phyloP scores from a whole-genome alignment of 2,797 vertebrate genomes.

The Myotis planiceps region DNA sequence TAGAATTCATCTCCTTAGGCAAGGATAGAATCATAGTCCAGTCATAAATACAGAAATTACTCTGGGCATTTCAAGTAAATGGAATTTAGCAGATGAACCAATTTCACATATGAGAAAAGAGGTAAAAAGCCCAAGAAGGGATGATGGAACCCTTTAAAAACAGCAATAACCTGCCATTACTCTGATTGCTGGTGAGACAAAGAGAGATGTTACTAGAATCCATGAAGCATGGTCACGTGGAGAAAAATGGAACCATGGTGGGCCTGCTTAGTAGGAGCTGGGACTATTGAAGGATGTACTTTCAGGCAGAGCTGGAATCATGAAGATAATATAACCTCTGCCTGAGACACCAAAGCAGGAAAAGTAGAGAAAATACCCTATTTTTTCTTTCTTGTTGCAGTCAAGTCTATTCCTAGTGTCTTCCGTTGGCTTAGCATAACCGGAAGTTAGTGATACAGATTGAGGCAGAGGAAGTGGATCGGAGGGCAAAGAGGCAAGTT shows the following conservation, averaged over 20 bases:
- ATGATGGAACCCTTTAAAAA: neutral
- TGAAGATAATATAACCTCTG: neutral
- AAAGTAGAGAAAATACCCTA: neutral
- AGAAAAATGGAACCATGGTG: neutral
- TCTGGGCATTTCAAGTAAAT: neutral
- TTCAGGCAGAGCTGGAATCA: neutral
- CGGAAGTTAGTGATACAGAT: neutral
- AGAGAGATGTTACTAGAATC: neutral
- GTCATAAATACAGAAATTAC: neutral
- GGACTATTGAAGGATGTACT: neutral
- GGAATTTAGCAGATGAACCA: neutral
- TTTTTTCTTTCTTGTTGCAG: neutral
- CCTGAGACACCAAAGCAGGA: neutral
- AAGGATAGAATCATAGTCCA: neutral
- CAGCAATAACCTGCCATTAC: neutral
- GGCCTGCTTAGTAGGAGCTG: neutral
- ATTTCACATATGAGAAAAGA: neutral
- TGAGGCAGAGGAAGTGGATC: neutral
- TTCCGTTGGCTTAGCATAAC: neutral
- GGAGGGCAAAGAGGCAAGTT: neutral
- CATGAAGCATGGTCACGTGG: neutral
- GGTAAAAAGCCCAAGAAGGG: neutral
- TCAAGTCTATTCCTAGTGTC: neutral
- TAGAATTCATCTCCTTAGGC: neutral
- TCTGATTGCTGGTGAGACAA: neutral